These are phyloP conservation scores for Cephus cinctus DNA, from an alignment of 1,140 invertebrate genomes.

Conservation along the genomic window DNA sequence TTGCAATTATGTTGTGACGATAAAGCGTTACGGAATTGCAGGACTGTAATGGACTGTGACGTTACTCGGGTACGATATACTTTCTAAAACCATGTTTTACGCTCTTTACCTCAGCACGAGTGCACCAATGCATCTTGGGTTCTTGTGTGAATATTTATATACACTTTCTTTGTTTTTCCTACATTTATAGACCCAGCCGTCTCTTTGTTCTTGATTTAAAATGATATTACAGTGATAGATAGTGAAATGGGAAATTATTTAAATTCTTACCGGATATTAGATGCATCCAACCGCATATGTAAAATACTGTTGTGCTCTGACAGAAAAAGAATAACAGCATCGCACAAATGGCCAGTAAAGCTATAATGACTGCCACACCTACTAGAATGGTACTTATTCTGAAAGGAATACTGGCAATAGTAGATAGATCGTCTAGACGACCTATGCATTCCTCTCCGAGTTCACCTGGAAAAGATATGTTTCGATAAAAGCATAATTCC, in stretches of 20 bases:
- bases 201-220: no score
- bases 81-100: slow-evolving; percentile 1
- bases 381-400: slow-evolving; percentile 84
- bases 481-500: background rate
- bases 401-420: slow-evolving; percentile 79
- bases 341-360: slow-evolving; percentile 80
- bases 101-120: no score
- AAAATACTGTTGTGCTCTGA: slow-evolving; percentile 89
- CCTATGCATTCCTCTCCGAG: slow-evolving; percentile 77
- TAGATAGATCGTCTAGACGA: slow-evolving; percentile 78
- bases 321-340: slow-evolving; percentile 94
- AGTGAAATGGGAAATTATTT: slow-evolving; percentile 3
- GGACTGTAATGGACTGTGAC: slow-evolving; percentile 20
- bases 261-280: slow-evolving; percentile 85
- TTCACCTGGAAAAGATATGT: slow-evolving; percentile 53
- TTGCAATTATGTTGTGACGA: slow-evolving; percentile 20
- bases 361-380: slow-evolving; percentile 80
- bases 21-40: background rate
- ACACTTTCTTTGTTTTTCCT: no score
- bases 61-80: slow-evolving; percentile 1
- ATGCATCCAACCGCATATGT: slow-evolving; percentile 92
- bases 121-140: no score
- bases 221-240: no score
- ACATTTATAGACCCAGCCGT: no score
- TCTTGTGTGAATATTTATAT: no score